These are phyloP conservation scores for Ophion slaviceki DNA, from an alignment of 2,888 invertebrate species.

Conservation along the genomic window DNA sequence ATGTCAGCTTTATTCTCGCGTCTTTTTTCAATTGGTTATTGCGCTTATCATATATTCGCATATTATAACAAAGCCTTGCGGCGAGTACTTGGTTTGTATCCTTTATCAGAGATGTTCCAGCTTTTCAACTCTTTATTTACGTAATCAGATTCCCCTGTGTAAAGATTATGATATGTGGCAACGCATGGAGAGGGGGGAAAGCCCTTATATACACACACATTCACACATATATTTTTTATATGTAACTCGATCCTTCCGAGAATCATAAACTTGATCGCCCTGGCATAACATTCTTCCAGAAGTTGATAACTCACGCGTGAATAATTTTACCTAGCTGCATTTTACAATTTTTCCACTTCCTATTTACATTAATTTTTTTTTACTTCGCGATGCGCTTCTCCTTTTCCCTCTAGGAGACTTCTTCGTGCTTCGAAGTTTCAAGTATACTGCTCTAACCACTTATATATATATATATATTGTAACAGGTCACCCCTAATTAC, in stretches of 20 bases:
- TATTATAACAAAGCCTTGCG: too few relatives aligned
- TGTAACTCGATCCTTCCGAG: constrained; percentile 49
- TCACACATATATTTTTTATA: not conserved
- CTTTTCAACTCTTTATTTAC: too few relatives aligned
- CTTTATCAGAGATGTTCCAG: too few relatives aligned
- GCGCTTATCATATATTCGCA: too few relatives aligned
- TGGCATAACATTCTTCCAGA: constrained; percentile 51
- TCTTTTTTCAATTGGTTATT: too few relatives aligned
- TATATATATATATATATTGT: constrained; percentile 30
- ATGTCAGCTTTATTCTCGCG: too few relatives aligned
- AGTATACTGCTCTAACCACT: constrained; percentile 25
- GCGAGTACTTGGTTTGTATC: too few relatives aligned
- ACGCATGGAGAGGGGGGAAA: too few relatives aligned
- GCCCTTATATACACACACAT: too few relatives aligned
- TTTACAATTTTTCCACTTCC: constrained; percentile 59
- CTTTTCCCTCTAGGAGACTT: constrained; percentile 20
- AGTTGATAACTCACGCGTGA: constrained; percentile 64
- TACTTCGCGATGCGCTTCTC: constrained; percentile 6
- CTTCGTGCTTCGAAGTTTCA: constrained; percentile 37
- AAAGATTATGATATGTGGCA: too few relatives aligned
- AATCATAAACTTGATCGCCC: constrained; percentile 61
- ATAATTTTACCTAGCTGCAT: constrained; percentile 62
- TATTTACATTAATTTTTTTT: constrained; percentile 22
- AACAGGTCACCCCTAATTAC: too few relatives aligned
- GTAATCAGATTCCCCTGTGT: too few relatives aligned